A percentile compares a stretch with the other conserved stretches of the same genome.
phyloP scores from a whole-genome alignment of 2,797 vertebrate genomes.

The Hydrophis major region DNA sequence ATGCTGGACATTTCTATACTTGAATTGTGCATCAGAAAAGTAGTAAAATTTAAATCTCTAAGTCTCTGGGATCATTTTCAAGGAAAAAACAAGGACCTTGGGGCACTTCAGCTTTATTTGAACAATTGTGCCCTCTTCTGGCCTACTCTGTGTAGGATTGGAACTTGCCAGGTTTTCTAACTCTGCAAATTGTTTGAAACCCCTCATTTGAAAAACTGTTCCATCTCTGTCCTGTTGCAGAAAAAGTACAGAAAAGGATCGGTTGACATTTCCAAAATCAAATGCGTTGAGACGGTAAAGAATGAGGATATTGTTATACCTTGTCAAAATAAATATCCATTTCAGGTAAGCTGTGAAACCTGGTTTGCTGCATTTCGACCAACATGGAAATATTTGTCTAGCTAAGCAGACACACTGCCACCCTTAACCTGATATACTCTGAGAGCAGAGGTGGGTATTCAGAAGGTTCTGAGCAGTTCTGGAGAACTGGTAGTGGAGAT shows the following conservation, averaged over 20 bases:
- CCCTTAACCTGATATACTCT: background rate
- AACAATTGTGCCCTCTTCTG: conserved; percentile 8
- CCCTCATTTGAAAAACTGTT: background rate
- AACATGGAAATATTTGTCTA: background rate
- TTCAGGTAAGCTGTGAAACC: conserved; percentile 79
- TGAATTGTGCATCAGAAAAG: background rate
- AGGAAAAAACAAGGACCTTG: no score
- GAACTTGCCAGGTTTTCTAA: background rate
- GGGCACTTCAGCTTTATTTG: background rate
- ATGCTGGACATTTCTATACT: background rate
- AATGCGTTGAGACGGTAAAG: conserved; percentile 90
- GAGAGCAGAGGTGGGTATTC: background rate
- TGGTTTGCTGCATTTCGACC: background rate
- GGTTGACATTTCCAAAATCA: conserved; percentile 85
- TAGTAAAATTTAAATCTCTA: background rate
- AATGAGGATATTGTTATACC: conserved; percentile 79
- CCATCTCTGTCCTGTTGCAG: conserved; percentile 62
- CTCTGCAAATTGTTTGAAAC: background rate
- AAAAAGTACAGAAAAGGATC: conserved; percentile 86
- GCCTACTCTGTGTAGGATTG: background rate
- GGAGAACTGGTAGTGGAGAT: no score
- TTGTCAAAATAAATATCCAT: conserved; percentile 93
- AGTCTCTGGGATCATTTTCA: background rate
- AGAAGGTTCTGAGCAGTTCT: no score
- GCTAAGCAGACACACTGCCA: background rate